Conservation (phyloP, 2,888 invertebrate genomes). For the Drosophila multiciliata region DNA sequence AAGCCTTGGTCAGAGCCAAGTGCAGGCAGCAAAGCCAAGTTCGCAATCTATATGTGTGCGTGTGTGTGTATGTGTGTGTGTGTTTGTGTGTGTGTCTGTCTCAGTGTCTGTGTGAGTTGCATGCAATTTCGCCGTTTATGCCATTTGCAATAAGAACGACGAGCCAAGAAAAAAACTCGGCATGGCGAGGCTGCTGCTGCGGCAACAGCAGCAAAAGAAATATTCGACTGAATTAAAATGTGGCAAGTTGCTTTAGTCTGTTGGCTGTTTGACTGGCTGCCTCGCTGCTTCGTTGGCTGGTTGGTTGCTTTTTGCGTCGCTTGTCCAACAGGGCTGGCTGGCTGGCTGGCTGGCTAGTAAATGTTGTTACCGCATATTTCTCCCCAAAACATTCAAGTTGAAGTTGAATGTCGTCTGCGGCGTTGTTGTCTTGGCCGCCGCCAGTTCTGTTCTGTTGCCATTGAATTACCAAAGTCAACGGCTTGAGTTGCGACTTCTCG, state of each 20-base stretch:
- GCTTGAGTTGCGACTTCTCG: conserved; percentile 53
- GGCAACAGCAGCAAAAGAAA: conserved; percentile 49
- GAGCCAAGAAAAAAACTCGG: conserved; percentile 21
- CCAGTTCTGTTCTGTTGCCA: conserved; percentile 63
- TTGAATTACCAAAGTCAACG: conserved; percentile 78
- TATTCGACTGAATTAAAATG: conserved; percentile 81
- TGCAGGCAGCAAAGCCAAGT: conserved; percentile 48
- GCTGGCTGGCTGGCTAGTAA: conserved; percentile 50
- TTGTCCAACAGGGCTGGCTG: conserved; percentile 15
- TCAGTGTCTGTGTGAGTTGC: conserved; percentile 52
- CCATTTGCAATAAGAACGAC: conserved; percentile 67
- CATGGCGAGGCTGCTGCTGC: conserved; percentile 25
- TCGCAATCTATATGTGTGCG: conserved; percentile 16
- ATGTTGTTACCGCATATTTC: conserved; percentile 78
- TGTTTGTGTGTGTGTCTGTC: conserved; percentile 9
- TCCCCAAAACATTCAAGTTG: conserved; percentile 69
- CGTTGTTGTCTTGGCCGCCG: conserved; percentile 31
- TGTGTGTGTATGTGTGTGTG: conserved; percentile 9
- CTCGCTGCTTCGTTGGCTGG: conserved; percentile 28
- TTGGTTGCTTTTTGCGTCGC: conserved; percentile 38
- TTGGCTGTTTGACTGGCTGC: conserved; percentile 19
- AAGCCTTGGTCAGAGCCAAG: conserved; percentile 55
- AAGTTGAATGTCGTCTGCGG: conserved; percentile 70
- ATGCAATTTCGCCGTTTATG: conserved; percentile 72
- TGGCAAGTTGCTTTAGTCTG: conserved; percentile 67